phyloP scores from a whole-genome alignment of 2,888 invertebrate genomes.

The Apomyelois bistriatella region DNA sequence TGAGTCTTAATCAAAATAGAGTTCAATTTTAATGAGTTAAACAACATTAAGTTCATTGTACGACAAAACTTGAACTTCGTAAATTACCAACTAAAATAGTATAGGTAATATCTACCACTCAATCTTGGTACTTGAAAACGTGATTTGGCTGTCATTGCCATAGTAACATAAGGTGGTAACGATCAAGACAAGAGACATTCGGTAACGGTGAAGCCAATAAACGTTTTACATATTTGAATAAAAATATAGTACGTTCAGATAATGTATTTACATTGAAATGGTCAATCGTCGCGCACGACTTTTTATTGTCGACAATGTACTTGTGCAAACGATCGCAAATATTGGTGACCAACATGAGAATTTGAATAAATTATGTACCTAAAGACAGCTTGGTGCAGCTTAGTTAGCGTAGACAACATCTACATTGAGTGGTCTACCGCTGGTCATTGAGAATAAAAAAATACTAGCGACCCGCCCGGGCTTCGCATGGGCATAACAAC shows the following conservation, averaged over 20 bases:
- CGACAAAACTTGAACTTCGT: background rate
- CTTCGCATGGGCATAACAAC: too few species aligned
- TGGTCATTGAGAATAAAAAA: too few species aligned
- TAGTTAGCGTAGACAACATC: too few species aligned
- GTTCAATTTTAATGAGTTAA: too few species aligned
- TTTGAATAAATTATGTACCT: too few species aligned
- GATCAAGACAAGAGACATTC: conserved; percentile 18
- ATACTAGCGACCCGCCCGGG: too few species aligned
- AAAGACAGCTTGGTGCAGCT: too few species aligned
- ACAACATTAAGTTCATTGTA: too few species aligned
- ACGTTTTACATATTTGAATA: conserved; percentile 21
- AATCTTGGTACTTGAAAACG: conserved; percentile 10
- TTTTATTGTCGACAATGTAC: conserved; percentile 9
- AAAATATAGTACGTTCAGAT: conserved; percentile 18
- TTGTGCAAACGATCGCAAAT: background rate
- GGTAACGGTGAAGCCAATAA: conserved; percentile 21
- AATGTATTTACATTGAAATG: conserved; percentile 16
- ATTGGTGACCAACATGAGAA: background rate
- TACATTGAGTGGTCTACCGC: too few species aligned
- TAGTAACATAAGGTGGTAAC: conserved; percentile 16
- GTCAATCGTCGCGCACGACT: conserved; percentile 10
- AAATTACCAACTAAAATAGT: conserved; percentile 3
- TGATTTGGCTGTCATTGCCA: conserved; percentile 7
- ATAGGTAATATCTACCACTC: conserved; percentile 4
- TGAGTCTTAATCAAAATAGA: too few species aligned